Evolutionary conservation across 2,888 invertebrate species (phyloP).

Genomic region (Psococerastis gibbosa): DNA sequence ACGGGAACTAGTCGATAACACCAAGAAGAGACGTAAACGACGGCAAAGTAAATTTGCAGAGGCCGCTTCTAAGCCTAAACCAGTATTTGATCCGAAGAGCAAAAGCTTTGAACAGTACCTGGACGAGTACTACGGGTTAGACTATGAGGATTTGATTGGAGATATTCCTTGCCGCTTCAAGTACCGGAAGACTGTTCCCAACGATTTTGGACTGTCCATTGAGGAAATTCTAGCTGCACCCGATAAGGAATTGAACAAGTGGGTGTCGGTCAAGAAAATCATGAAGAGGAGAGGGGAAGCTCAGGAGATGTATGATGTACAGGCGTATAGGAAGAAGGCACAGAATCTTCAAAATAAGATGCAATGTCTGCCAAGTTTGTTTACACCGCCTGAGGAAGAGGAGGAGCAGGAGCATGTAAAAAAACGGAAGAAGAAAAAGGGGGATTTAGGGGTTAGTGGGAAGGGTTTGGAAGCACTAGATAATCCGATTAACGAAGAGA

Average conservation of each 20-base stretch:
- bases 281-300: slow-evolving; percentile 56
- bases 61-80: slow-evolving; percentile 48
- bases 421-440: neutral
- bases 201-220: slow-evolving; percentile 73
- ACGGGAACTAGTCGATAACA: slow-evolving; percentile 31
- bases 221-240: slow-evolving; percentile 89
- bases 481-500: slow-evolving; percentile 1
- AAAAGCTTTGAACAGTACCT: slow-evolving; percentile 69
- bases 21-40: slow-evolving; percentile 11
- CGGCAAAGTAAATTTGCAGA: slow-evolving; percentile 4
- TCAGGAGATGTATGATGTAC: slow-evolving; percentile 61
- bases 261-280: slow-evolving; percentile 83
- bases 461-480: neutral
- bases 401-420: slow-evolving; percentile 3
- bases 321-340: slow-evolving; percentile 53
- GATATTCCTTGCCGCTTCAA: slow-evolving; percentile 84
- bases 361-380: slow-evolving; percentile 62
- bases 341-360: slow-evolving; percentile 52
- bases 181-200: slow-evolving; percentile 73
- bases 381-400: slow-evolving; percentile 26
- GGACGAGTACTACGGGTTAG: slow-evolving; percentile 86
- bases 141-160: slow-evolving; percentile 89
- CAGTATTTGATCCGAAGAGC: slow-evolving; percentile 56
- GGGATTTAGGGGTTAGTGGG: slow-evolving; percentile 3
- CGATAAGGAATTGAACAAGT: slow-evolving; percentile 84